A percentile compares a stretch with the other conserved stretches of the same genome.
These are phyloP conservation scores for Lasius platythorax DNA, from an alignment of 2,888 invertebrate genomes.

Conservation along the genomic window DNA sequence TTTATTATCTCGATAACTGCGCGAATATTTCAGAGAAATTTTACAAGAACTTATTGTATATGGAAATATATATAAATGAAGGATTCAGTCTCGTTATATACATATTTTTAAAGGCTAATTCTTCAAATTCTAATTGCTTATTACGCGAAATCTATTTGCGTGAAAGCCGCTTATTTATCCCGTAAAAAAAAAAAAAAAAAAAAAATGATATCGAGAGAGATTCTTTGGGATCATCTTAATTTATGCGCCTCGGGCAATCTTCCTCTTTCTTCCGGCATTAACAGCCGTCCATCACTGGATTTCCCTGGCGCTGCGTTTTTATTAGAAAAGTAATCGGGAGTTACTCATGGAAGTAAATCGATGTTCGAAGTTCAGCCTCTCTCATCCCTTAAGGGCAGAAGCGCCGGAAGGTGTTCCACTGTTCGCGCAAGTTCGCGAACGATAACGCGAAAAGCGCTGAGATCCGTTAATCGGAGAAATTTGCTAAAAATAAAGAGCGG, in stretches of 20 bases:
- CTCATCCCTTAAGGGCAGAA: conserved; percentile 15
- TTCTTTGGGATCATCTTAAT: conserved; percentile 34
- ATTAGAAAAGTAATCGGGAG: conserved; percentile 54
- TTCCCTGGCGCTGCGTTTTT: conserved; percentile 54
- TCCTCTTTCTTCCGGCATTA: conserved; percentile 45
- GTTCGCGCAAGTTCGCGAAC: conserved; percentile 42
- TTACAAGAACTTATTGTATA: not conserved
- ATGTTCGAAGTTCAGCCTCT: conserved; percentile 46
- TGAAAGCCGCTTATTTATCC: conserved; percentile 17
- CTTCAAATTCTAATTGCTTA: not conserved
- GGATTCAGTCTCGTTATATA: not conserved
- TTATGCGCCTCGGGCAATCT: conserved; percentile 43
- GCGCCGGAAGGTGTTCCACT: conserved; percentile 15
- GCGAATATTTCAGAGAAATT: not conserved
- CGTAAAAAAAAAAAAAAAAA: not conserved
- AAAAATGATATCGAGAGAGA: not conserved
- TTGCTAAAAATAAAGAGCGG: conserved; percentile 61
- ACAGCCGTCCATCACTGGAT: conserved; percentile 54
- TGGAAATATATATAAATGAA: not conserved
- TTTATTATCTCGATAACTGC: not conserved
- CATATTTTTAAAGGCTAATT: not conserved
- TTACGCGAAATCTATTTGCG: not conserved
- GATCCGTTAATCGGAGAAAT: conserved; percentile 71
- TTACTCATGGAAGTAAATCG: conserved; percentile 47
- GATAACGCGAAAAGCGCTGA: conserved; percentile 72